Conservation (phyloP, 2,113 vertebrate genomes). For the Tragelaphus strepsiceros region DNA sequence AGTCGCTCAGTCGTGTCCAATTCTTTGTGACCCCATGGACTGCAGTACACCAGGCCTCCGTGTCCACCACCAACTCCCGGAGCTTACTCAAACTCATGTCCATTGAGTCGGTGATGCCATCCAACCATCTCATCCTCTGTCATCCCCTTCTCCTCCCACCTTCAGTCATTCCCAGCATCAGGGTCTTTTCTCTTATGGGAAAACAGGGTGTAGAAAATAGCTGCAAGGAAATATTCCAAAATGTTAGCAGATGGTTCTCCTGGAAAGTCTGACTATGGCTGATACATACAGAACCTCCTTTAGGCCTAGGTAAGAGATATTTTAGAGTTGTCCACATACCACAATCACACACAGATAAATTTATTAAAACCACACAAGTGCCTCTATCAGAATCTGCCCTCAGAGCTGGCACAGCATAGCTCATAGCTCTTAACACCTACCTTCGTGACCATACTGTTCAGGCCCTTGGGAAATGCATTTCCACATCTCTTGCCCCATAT, state of each 20-base stretch:
- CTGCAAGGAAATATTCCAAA: neutral
- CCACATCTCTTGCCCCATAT: neutral
- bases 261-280: neutral
- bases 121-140: neutral
- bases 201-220: neutral
- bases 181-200: neutral
- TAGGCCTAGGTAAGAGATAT: neutral
- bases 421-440: neutral
- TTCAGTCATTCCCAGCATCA: neutral
- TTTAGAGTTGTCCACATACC: neutral
- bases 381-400: neutral
- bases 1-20: fast-evolving
- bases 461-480: neutral
- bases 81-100: neutral
- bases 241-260: neutral
- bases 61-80: neutral
- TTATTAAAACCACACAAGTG: neutral
- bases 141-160: neutral
- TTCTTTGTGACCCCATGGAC: neutral
- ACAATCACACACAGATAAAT: neutral
- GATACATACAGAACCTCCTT: neutral
- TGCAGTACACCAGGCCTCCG: neutral
- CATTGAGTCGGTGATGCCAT: neutral
- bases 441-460: neutral
- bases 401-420: neutral